Evolutionary conservation across 23 tunicate species (phyloP).

Genomic region (Diplosoma virens): DNA sequence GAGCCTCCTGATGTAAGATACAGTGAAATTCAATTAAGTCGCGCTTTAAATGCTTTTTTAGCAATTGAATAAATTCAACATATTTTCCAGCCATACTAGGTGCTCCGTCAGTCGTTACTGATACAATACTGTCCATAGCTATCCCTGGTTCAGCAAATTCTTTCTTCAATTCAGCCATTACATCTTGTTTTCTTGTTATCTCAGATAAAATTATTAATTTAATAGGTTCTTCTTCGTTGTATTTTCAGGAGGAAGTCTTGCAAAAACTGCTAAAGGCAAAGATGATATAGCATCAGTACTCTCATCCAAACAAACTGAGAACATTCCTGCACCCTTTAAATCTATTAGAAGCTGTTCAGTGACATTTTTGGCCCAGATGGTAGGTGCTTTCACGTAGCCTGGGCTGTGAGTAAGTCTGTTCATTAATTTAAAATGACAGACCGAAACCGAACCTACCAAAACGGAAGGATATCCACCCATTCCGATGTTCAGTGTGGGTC

Average conservation of each 20-base stretch:
- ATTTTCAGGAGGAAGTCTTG: conserved; percentile 36
- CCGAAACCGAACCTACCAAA: no score
- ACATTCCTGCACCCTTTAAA: conserved; percentile 19
- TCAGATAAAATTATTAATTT: conserved; percentile 7
- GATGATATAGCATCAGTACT: conserved; percentile 17
- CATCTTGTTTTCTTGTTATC: conserved; percentile 30
- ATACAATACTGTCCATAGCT: conserved; percentile 25
- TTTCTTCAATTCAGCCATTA: conserved; percentile 32
- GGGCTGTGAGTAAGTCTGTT: no score
- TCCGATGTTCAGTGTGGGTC: no score
- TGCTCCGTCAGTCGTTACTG: conserved; percentile 6
- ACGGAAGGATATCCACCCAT: no score
- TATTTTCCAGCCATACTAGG: conserved; percentile 21
- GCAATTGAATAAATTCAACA: conserved; percentile 22
- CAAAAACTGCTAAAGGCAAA: conserved; percentile 27
- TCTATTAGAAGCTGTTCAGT: conserved; percentile 25
- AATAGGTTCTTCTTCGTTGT: background rate
- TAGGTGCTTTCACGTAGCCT: no score
- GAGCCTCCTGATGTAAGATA: conserved; percentile 24
- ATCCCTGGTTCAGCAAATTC: conserved; percentile 13
- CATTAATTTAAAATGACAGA: no score
- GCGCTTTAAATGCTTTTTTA: conserved; percentile 18
- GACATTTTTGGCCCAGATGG: no score
- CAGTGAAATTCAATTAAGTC: conserved; percentile 21
- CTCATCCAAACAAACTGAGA: conserved; percentile 38